phyloP scores from a whole-genome alignment of 2,113 vertebrate genomes.

The Psilopogon haemacephalus region DNA sequence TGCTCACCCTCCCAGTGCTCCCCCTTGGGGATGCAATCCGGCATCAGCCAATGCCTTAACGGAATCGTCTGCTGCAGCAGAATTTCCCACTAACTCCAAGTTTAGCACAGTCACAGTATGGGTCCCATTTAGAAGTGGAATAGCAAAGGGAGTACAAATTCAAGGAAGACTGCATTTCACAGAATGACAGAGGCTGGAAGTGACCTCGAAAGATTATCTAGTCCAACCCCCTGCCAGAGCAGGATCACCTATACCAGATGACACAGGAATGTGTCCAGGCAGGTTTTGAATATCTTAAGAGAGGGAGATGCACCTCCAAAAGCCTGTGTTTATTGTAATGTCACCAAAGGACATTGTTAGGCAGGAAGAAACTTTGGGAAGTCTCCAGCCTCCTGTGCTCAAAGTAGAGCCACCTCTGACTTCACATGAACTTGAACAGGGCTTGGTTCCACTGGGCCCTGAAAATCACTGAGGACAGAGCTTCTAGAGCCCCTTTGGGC shows the following conservation, averaged over 20 bases:
- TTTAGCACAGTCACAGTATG: background rate
- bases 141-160: background rate
- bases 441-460: background rate
- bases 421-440: background rate
- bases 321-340: background rate
- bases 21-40: background rate
- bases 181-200: no score
- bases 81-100: background rate
- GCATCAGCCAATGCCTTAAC: background rate
- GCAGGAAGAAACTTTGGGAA: background rate
- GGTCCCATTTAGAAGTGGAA: background rate
- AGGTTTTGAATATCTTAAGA: no score
- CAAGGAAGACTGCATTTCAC: rapidly evolving
- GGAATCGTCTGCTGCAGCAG: background rate
- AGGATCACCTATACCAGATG: no score
- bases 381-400: background rate
- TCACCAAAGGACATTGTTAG: background rate
- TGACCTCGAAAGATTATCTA: no score
- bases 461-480: background rate
- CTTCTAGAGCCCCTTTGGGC: background rate
- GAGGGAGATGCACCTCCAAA: background rate
- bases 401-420: background rate
- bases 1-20: background rate
- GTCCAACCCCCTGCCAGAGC: no score
- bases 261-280: no score